Percentiles rank a stretch among this genome's conserved stretches.
Evolutionary conservation across 2,888 invertebrate species (phyloP).

Genomic region (Chromoteleia sp.): DNA sequence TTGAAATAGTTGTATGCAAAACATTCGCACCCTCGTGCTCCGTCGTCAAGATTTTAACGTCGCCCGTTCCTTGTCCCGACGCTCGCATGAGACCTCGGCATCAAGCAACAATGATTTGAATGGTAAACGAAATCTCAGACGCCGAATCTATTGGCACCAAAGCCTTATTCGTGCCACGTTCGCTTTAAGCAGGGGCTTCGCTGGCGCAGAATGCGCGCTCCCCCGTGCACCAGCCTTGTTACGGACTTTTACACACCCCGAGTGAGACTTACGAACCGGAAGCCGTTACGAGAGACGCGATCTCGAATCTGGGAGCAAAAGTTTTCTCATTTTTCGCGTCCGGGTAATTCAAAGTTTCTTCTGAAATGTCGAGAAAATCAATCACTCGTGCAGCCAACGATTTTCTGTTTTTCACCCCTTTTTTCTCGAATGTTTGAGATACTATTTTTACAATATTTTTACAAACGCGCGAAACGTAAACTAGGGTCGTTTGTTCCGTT

Average conservation of each 20-base stretch:
- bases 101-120: conserved; percentile 49
- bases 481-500: no score
- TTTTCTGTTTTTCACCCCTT: conserved; percentile 40
- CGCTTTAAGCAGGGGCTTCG: conserved; percentile 44
- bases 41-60: conserved; percentile 31
- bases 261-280: conserved; percentile 70
- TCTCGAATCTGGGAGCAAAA: conserved; percentile 77
- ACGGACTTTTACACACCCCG: conserved; percentile 67
- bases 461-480: no score
- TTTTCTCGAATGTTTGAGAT: background rate
- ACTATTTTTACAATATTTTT: no score
- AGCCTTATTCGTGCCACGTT: conserved; percentile 39
- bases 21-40: background rate
- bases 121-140: conserved; percentile 41
- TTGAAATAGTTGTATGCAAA: conserved; percentile 26
- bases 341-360: conserved; percentile 77
- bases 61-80: background rate
- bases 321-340: conserved; percentile 83
- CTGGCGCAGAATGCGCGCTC: conserved; percentile 51
- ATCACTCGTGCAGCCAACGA: conserved; percentile 75
- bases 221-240: conserved; percentile 64
- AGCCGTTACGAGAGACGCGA: conserved; percentile 77
- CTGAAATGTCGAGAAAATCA: conserved; percentile 82
- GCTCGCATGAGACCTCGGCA: conserved; percentile 5
- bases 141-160: conserved; percentile 32